Conservation (phyloP, 2,113 vertebrate genomes). For the Sturnus vulgaris region DNA sequence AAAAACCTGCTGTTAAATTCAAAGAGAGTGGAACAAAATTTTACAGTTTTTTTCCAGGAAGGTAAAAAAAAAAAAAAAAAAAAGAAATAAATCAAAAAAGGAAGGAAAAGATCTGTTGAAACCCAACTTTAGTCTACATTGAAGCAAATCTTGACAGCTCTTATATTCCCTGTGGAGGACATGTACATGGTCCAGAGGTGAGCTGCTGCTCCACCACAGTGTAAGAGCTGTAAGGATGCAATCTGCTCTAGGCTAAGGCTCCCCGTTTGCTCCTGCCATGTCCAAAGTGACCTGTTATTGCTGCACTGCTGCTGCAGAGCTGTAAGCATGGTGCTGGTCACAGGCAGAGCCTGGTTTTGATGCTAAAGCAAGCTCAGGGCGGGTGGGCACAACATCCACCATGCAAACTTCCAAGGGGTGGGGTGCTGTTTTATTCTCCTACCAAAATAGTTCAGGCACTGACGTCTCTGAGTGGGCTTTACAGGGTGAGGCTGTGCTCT, state of each 20-base stretch:
- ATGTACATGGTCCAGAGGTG: background rate
- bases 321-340: fast-evolving
- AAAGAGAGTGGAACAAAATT: background rate
- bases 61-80: no score
- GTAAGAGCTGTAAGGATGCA: background rate
- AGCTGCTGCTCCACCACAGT: background rate
- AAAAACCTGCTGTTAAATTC: background rate
- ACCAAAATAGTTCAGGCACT: background rate
- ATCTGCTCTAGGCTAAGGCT: background rate
- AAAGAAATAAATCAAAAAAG: background rate
- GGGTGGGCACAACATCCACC: background rate
- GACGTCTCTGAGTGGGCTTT: background rate
- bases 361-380: background rate
- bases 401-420: background rate
- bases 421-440: background rate
- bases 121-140: background rate
- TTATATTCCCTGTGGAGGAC: background rate
- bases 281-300: background rate
- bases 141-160: background rate
- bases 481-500: background rate
- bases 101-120: background rate
- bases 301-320: background rate
- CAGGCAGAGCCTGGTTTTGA: background rate
- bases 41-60: background rate
- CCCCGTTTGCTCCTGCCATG: background rate